Percentiles rank a stretch among this genome's conserved stretches.
Evolutionary conservation across 2,888 invertebrate genomes (phyloP).

Genomic region (Parochlus steinenii): DNA sequence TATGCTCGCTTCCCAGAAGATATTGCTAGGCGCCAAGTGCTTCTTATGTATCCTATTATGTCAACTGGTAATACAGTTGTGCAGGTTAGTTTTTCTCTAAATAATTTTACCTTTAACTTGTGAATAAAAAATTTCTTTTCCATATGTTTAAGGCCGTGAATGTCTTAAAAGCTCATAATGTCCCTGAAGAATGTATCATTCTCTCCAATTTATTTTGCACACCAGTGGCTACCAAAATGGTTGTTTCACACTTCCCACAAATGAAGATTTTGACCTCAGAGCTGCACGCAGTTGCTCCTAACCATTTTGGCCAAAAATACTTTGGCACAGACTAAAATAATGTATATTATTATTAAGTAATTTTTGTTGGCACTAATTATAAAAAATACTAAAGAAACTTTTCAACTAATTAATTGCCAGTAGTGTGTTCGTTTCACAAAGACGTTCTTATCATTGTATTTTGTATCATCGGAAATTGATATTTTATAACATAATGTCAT

Average conservation of each 20-base stretch:
- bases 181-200: constrained; percentile 85
- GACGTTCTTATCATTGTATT: too few species aligned
- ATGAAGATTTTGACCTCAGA: constrained; percentile 94
- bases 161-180: constrained; percentile 85
- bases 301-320: constrained; percentile 96
- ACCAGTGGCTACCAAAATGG: constrained; percentile 71
- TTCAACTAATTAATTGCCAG: too few species aligned
- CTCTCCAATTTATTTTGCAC: constrained; percentile 97
- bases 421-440: too few species aligned
- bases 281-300: constrained; percentile 85
- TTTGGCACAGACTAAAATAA: constrained; percentile 95
- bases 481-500: too few species aligned
- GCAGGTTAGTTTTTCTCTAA: constrained; percentile 30
- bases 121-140: constrained; percentile 3
- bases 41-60: constrained; percentile 98
- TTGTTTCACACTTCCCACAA: constrained; percentile 69
- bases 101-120: background rate
- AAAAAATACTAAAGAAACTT: too few species aligned
- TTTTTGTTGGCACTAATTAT: too few species aligned
- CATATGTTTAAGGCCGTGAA: constrained; percentile 61
- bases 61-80: constrained; percentile 94
- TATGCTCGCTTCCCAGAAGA: constrained; percentile 97
- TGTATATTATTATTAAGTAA: too few species aligned
- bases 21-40: constrained; percentile 69
- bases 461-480: too few species aligned